These are phyloP conservation scores for Nannoperca obscura DNA, from an alignment of 2,797 vertebrate species.

Conservation along the genomic window DNA sequence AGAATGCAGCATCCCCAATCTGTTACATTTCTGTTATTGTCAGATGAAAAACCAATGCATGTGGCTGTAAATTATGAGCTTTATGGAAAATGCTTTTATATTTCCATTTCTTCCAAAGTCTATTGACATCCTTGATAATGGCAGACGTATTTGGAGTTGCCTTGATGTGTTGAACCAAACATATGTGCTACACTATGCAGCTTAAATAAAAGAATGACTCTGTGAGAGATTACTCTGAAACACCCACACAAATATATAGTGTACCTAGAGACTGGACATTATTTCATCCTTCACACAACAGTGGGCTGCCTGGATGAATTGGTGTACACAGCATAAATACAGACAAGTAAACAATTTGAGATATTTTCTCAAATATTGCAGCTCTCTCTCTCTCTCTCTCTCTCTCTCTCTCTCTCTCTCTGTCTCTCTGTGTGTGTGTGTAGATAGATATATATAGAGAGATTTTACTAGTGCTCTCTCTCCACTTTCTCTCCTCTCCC, in stretches of 20 bases:
- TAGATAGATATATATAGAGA: too few species aligned
- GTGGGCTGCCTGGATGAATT: conserved; percentile 40
- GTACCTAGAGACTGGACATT: conserved; percentile 15
- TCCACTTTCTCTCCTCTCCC: background rate
- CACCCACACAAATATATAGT: conserved; percentile 14
- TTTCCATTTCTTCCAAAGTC: background rate
- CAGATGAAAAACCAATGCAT: background rate
- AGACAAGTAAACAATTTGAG: conserved; percentile 12
- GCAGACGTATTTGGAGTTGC: conserved; percentile 18
- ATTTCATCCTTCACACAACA: conserved; percentile 37
- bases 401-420: background rate
- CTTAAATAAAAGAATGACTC: conserved; percentile 26
- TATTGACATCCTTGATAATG: background rate
- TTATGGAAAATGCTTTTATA: background rate
- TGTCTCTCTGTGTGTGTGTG: background rate
- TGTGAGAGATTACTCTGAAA: conserved; percentile 16
- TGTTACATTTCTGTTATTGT: background rate
- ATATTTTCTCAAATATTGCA: background rate
- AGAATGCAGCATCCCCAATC: background rate
- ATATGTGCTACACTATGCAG: conserved; percentile 15
- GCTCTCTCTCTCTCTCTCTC: background rate
- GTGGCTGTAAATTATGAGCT: background rate
- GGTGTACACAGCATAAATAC: conserved; percentile 15
- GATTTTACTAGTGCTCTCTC: background rate
- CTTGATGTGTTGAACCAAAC: background rate